Evolutionary conservation across 2,888 invertebrate species (phyloP).

Genomic region (Drosophila neonasuta): DNA sequence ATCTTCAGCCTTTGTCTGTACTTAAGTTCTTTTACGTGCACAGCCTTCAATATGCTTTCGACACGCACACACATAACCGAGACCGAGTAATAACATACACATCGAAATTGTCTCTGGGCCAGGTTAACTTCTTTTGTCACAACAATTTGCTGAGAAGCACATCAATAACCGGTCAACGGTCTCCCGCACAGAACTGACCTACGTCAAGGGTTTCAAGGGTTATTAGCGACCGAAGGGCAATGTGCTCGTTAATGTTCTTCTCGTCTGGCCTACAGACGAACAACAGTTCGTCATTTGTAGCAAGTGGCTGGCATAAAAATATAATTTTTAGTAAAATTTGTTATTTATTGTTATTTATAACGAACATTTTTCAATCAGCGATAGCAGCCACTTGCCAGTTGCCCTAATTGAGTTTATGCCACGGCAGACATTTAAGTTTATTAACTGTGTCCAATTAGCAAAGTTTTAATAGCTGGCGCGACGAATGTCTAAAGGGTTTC

Average conservation of each 20-base stretch:
- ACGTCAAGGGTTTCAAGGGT: constrained; percentile 24
- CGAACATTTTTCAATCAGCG: constrained; percentile 34
- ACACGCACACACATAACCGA: constrained; percentile 12
- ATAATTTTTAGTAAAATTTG: constrained; percentile 1
- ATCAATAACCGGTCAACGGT: constrained; percentile 43
- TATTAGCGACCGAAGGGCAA: constrained; percentile 52
- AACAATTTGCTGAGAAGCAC: constrained; percentile 17
- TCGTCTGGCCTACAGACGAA: background rate
- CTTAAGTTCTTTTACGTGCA: constrained; percentile 32
- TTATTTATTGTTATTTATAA: constrained; percentile 20
- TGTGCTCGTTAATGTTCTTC: constrained; percentile 53
- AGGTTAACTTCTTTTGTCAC: constrained; percentile 24
- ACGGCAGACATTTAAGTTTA: constrained; percentile 17
- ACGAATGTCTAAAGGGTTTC: constrained; percentile 16
- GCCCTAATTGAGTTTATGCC: constrained; percentile 29
- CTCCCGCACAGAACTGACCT: constrained; percentile 55
- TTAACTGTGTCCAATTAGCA: constrained; percentile 56
- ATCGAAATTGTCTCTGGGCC: background rate
- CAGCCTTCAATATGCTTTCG: constrained; percentile 26
- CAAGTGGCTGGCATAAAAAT: constrained; percentile 28
- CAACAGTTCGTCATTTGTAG: background rate
- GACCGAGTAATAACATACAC: background rate
- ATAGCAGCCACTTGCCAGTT: constrained; percentile 13
- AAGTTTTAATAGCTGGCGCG: constrained; percentile 15
- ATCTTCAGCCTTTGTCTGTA: constrained; percentile 12